These are phyloP conservation scores for Propsilocerus akamusi DNA, from an alignment of 1,140 invertebrate species.

Conservation along the genomic window DNA sequence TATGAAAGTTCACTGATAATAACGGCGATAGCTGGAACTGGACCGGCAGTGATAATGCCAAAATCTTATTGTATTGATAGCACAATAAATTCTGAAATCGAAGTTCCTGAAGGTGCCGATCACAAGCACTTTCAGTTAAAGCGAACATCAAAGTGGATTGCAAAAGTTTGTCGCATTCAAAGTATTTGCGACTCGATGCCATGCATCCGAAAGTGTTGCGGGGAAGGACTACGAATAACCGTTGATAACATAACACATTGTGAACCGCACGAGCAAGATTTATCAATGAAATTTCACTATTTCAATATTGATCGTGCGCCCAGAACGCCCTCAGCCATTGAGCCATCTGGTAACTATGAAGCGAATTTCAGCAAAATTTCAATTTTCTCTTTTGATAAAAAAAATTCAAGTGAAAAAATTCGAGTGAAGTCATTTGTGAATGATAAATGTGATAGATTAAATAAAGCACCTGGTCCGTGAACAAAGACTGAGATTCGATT, in stretches of 20 bases:
- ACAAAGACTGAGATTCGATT: too few species aligned
- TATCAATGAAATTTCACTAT: constrained; percentile 11
- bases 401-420: constrained; percentile 17
- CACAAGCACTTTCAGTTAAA: neutral
- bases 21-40: neutral
- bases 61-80: neutral
- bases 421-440: constrained; percentile 9
- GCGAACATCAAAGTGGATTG: neutral
- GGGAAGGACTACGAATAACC: constrained; percentile 16
- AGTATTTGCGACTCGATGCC: constrained; percentile 11
- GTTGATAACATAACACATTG: constrained; percentile 13
- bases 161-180: constrained; percentile 17
- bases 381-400: constrained; percentile 15
- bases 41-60: neutral
- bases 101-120: neutral
- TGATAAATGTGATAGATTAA: neutral
- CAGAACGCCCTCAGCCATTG: neutral
- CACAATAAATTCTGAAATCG: neutral
- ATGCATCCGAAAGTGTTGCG: constrained; percentile 26
- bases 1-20: neutral
- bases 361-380: constrained; percentile 6
- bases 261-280: constrained; percentile 9
- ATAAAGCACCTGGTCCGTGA: neutral
- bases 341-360: neutral
- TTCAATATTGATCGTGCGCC: constrained; percentile 9